Conservation (phyloP, 2,797 vertebrate genomes). For the Podarcis lilfordi region DNA sequence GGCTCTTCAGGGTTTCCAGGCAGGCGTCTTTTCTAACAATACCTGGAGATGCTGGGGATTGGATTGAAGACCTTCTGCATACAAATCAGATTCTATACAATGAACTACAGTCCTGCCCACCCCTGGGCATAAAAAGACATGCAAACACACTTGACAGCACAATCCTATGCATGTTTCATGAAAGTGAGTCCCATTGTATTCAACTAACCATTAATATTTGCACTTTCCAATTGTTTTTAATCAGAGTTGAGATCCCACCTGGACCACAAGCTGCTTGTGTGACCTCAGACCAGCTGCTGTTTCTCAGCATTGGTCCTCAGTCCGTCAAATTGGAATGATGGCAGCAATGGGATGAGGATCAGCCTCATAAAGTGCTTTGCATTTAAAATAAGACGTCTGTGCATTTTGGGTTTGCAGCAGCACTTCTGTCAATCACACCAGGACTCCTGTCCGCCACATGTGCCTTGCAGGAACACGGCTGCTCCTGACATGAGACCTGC, state of each 20-base stretch:
- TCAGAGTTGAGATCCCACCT: neutral
- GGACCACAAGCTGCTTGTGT: neutral
- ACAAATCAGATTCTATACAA: no score
- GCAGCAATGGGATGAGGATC: no score
- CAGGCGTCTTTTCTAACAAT: no score
- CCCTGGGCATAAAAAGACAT: no score
- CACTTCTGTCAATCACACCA: neutral
- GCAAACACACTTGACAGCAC: neutral
- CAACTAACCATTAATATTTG: neutral
- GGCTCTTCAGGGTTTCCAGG: no score
- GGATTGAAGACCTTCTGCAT: no score
- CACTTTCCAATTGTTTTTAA: neutral
- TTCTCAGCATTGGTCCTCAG: neutral
- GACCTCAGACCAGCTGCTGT: neutral
- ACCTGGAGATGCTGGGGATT: no score
- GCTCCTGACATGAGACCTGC: neutral
- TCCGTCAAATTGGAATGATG: neutral
- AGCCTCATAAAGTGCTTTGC: neutral
- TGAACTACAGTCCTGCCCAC: no score
- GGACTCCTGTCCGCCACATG: neutral
- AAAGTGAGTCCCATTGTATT: neutral
- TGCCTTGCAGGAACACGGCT: neutral
- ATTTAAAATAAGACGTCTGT: neutral
- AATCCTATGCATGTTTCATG: neutral
- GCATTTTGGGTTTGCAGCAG: neutral